Base-by-base conservation (phyloP, 2,797 vertebrate genomes). In the Anniella stebbinsi region DNA sequence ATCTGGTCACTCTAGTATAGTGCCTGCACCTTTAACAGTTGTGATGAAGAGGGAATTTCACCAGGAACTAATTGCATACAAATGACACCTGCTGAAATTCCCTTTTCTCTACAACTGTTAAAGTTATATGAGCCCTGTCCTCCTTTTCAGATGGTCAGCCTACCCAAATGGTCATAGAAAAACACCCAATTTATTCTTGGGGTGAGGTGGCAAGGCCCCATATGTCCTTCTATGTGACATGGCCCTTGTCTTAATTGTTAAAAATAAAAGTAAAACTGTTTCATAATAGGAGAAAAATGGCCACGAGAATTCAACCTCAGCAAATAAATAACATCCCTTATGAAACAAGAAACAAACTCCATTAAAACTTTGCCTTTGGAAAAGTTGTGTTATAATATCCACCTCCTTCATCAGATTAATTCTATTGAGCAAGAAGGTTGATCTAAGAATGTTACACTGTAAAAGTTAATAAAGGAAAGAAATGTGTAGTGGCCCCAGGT, bases 381-480 rank as follows among this genome's bases (percentile, higher is more conserved):
- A 57, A 66, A 30, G 9, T 30, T 45, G 8, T 70, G 72, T 88
- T 75, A 60, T 88, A 75, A 75, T 57, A 72, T 83, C 57, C 30
- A 45, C n/a, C 38, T 25, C 57, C 33, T 36, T 21, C 30, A 63
- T 30, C 38, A 83, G 67, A 73, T 84, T 81, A 89, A 54, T 89
- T 83, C 38, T 76, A 76, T 30, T 76, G 57, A 84, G 51, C 36
- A 72, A 82, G 45, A 87, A 69, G 54, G 0, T 66, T 85, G 28
- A 28, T 70, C 18, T 33, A 78, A 80, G 21, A 7, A 85, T 72
- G 51, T 60, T n/a, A 7, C 51, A 69, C 51, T 45, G 9, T 25
- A 60, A 80, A 89, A 86, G 75, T 86, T 86, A 89, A 85, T 85
- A 89, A 86, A 85, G 36, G 28, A 85, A 85, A 78, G 51, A 33